These are phyloP conservation scores for Apoda limacodes DNA, from an alignment of 2,888 invertebrate species.

Conservation along the genomic window DNA sequence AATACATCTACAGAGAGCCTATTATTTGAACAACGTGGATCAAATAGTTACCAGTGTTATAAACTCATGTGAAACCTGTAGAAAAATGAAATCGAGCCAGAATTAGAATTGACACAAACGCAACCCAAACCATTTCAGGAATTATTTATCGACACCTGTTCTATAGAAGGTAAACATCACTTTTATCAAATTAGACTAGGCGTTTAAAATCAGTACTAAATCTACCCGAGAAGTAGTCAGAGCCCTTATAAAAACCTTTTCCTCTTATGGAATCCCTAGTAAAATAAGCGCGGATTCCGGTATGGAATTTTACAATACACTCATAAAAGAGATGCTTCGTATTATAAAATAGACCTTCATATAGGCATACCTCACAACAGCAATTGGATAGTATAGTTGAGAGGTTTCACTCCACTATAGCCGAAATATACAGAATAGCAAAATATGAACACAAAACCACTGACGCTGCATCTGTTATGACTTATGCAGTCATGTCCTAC, in stretches of 20 bases:
- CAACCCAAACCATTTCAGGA: too few species aligned
- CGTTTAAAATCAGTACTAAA: too few species aligned
- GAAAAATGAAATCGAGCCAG: too few species aligned
- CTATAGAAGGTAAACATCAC: constrained; percentile 15
- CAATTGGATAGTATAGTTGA: constrained; percentile 22
- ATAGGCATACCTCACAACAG: constrained; percentile 21
- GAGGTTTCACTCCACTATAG: too few species aligned
- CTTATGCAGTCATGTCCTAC: constrained; percentile 21
- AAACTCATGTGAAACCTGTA: too few species aligned
- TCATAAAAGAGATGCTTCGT: constrained; percentile 23
- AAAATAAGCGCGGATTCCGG: too few species aligned
- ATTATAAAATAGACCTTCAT: constrained; percentile 20
- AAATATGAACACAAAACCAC: constrained; percentile 20
- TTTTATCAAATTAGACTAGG: too few species aligned
- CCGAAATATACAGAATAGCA: constrained; percentile 23
- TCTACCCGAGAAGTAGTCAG: too few species aligned
- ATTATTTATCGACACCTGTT: too few species aligned
- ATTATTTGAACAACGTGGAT: constrained; percentile 15
- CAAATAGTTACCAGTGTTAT: too few species aligned
- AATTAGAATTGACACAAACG: too few species aligned
- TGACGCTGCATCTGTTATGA: constrained; percentile 22
- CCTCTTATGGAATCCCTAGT: constrained; percentile 20
- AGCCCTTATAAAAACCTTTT: constrained; percentile 16
- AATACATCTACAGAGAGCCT: constrained; percentile 8
- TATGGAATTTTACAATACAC: constrained; percentile 24